Conservation (phyloP, 92 coral and sea anemone genomes). For the Palythoa grandis region DNA sequence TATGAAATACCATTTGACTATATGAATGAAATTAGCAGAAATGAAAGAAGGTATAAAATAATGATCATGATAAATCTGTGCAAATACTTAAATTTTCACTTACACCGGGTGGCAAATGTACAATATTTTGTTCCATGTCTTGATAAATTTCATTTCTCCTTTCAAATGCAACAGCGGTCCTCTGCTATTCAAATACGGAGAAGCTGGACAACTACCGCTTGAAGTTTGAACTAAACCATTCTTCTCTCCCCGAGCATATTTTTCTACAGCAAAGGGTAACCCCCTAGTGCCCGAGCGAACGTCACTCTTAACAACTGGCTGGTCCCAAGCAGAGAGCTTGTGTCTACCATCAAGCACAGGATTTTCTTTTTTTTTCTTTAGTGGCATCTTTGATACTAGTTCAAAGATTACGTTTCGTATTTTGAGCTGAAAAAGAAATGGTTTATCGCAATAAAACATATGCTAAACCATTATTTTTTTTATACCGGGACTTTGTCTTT, state of each 20-base stretch:
- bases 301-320: conserved; percentile 12
- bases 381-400: conserved; percentile 59
- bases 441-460: not conserved
- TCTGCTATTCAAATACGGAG: not conserved
- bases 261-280: not conserved
- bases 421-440: conserved; percentile 59
- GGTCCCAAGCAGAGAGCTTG: conserved; percentile 10
- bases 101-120: conserved; percentile 87
- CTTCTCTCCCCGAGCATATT: not conserved
- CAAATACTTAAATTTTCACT: conserved; percentile 23
- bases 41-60: too few relatives aligned
- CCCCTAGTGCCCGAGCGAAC: not conserved
- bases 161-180: conserved; percentile 63
- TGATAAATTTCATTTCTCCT: conserved; percentile 78
- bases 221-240: not conserved
- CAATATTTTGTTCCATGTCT: conserved; percentile 62
- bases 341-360: not conserved
- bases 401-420: conserved; percentile 73
- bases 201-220: not conserved
- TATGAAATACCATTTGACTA: too few relatives aligned
- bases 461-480: too few relatives aligned
- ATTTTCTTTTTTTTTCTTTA: conserved; percentile 7
- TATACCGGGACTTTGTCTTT: too few relatives aligned
- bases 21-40: too few relatives aligned
- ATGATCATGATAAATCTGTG: too few relatives aligned